Evolutionary conservation across 2,888 invertebrate species (phyloP).

Genomic region (Mimachlamys varia): DNA sequence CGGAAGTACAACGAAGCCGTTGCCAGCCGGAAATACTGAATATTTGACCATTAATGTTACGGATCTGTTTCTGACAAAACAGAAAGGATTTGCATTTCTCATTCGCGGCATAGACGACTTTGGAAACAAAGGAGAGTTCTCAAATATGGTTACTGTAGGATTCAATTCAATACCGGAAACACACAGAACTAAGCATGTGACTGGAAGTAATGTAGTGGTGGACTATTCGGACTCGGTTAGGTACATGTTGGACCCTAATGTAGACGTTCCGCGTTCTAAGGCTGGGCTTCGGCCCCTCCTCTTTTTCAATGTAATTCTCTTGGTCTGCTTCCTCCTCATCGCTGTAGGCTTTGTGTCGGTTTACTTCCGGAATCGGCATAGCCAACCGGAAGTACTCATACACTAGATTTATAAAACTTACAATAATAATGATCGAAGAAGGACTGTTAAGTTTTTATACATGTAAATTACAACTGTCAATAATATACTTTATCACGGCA

Average conservation of each 20-base stretch:
- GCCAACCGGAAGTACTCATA: neutral
- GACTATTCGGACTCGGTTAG: neutral
- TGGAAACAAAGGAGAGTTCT: slow-evolving; percentile 60
- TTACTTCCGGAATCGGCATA: neutral
- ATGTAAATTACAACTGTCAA: too few relatives aligned
- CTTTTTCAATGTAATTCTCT: neutral
- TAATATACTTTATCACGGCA: too few relatives aligned
- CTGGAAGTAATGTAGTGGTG: neutral
- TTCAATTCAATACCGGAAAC: neutral
- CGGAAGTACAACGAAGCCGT: slow-evolving; percentile 54
- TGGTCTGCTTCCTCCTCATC: neutral
- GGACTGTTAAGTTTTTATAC: too few relatives aligned
- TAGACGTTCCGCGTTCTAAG: neutral
- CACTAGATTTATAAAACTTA: neutral
- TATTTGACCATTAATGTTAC: slow-evolving; percentile 41
- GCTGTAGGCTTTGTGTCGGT: neutral
- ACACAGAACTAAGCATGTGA: neutral
- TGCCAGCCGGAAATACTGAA: slow-evolving; percentile 47
- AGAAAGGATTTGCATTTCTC: slow-evolving; percentile 60
- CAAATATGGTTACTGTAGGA: slow-evolving; percentile 61
- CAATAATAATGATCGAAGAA: too few relatives aligned
- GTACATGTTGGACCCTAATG: neutral
- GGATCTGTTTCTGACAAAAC: neutral
- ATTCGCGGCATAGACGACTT: slow-evolving; percentile 61
- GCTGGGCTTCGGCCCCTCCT: neutral